Base-by-base conservation (phyloP, 2,797 vertebrate genomes). In the Acrossocheilus fasciatus region DNA sequence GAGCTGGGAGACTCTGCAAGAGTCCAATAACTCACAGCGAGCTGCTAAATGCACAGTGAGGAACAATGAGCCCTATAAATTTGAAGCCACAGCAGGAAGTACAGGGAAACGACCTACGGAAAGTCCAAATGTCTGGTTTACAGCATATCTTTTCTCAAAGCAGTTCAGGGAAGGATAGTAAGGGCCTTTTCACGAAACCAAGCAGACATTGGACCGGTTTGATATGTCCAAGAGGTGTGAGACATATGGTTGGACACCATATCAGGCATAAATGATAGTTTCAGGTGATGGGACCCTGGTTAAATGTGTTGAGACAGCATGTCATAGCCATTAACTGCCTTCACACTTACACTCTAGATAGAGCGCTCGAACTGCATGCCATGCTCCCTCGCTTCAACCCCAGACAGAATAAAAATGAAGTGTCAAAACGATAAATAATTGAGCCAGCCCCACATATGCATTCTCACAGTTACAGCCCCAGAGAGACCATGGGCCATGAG, bases 21-120 rank as follows among this genome's bases (percentile, higher is more conserved):
- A 57, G 81, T 70, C 86, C 90, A 87, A 74, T 90, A 91, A 92
- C 88, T 91, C 83, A 89, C 69, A 5, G 2, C 73, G 59, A 87
- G 87, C 84, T 54, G 80, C 83, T 88, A 91, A 91, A 83, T 43
- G 81, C 12, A 59, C 66, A 70, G 23, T 18, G 50, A 74, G 23
- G 45, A 83, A 90, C 86, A 88, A 85, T 76, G 57, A 89, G 86
- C 20, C 20, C n/a, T 84, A 43, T 77, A 89, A 89, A 83, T 91
- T 83, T 18, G 83, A 14, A 17, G n/a, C 72, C 14, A 43, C 43
- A 3, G 41, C 62, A 47, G 81, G 86, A 86, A 81, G 47, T 18
- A 39, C 77, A 15, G 17, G 82, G 87, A 90, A 90, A 87, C 86
- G 7, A 50, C 47, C 81, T 82, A 11, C 17, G 78, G 88, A 87